Percentiles rank a stretch among this genome's conserved stretches.
These are phyloP conservation scores for Thalpophila matura DNA, from an alignment of 2,888 invertebrate genomes.

Conservation along the genomic window DNA sequence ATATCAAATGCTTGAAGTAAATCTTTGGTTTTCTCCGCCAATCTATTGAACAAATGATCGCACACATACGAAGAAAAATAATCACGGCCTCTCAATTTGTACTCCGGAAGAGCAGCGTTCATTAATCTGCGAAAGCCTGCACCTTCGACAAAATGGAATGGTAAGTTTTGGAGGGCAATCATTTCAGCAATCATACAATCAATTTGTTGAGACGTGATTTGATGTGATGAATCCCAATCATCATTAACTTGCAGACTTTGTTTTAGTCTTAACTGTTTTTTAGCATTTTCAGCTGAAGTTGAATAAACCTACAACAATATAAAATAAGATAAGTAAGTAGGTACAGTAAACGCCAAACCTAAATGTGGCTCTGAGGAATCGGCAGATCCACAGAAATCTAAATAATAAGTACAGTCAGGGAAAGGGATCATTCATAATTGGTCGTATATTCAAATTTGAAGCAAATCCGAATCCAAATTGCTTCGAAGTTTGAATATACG, in stretches of 20 bases:
- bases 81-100: slow-evolving; percentile 48
- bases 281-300: slow-evolving; percentile 43
- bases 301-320: slow-evolving; percentile 39
- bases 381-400: no score
- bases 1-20: slow-evolving; percentile 45
- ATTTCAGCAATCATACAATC: slow-evolving; percentile 46
- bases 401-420: no score
- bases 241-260: slow-evolving; percentile 45
- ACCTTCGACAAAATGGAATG: slow-evolving; percentile 55
- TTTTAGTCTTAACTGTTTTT: slow-evolving; percentile 51
- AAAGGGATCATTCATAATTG: no score
- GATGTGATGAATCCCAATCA: slow-evolving; percentile 49
- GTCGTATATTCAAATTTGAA: no score
- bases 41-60: slow-evolving; percentile 42
- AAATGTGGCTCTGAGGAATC: no score
- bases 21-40: slow-evolving; percentile 43
- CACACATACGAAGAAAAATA: slow-evolving; percentile 48
- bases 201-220: slow-evolving; percentile 48
- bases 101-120: slow-evolving; percentile 45
- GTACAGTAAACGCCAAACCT: no score
- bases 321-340: no score
- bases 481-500: no score
- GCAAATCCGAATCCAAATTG: no score
- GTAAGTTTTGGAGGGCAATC: slow-evolving; percentile 54
- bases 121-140: slow-evolving; percentile 51